A percentile compares a stretch with the other conserved stretches of the same genome.
phyloP scores from a whole-genome alignment of 2,797 vertebrate species.

The Spinus pinus region DNA sequence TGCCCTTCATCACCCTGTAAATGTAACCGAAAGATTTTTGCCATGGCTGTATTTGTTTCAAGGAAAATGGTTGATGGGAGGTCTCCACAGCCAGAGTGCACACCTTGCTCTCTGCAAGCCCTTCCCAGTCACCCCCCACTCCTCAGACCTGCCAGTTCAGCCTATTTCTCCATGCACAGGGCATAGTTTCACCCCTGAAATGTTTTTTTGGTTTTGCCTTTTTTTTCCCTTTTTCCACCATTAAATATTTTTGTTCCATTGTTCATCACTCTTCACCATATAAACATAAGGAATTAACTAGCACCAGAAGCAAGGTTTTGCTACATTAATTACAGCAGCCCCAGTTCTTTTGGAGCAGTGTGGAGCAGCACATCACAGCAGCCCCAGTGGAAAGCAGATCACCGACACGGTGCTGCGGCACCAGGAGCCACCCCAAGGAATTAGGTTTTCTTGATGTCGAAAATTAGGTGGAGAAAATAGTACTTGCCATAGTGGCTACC shows the following conservation, averaged over 20 bases:
- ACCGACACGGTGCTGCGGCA: background rate
- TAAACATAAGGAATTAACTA: slow-evolving; percentile 64
- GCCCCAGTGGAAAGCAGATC: slow-evolving; percentile 63
- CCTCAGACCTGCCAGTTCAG: background rate
- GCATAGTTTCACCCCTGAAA: slow-evolving; percentile 3
- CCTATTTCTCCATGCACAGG: background rate
- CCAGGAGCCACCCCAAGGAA: background rate
- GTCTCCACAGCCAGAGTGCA: background rate
- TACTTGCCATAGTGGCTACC: background rate
- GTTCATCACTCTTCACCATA: slow-evolving; percentile 19
- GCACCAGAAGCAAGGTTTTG: slow-evolving; percentile 69
- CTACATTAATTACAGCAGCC: slow-evolving; percentile 72
- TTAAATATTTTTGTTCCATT: slow-evolving; percentile 49
- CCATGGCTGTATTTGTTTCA: background rate
- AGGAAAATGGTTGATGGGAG: background rate
- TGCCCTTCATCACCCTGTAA: background rate
- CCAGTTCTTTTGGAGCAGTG: slow-evolving; percentile 56
- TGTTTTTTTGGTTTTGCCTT: rapidly evolving
- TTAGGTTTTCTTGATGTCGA: background rate
- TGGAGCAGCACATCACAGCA: slow-evolving; percentile 8
- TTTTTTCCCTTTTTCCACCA: background rate
- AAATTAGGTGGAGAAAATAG: slow-evolving; percentile 22
- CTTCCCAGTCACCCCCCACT: background rate
- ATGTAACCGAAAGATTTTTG: background rate
- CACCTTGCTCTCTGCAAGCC: background rate